Evolutionary conservation across 53 echinoderm and acorn worm genomes (phyloP), one percentile per base, ranked within the genome.

Genomic region (Paracentrotus lividus): DNA sequence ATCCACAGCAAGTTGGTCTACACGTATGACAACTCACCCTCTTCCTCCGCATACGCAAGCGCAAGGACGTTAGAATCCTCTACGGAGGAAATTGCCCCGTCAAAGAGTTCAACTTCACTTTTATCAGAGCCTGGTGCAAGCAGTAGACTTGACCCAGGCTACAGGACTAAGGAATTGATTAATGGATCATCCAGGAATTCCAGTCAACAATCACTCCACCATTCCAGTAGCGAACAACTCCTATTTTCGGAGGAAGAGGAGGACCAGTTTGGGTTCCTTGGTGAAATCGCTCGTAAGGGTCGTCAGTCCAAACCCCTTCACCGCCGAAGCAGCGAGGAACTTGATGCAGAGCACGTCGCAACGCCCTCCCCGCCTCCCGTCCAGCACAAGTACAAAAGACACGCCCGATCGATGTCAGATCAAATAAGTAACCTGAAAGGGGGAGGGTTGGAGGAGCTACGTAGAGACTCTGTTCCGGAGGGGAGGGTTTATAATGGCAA

Each of bases 11-110:
- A 57, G 26, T 13, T 92, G 21, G 59, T 92, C 3, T 92, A 78
- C 81, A 92, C 92, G 1, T 92, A 92, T 33, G 92, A 92, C 92
- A 92, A 92, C 45, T 92, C 92, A 38, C 92, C 92, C 4, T 92
- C 92, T 18, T 78, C 92, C 29, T 78, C 77, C 12, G 43, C 43
- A 0, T 29, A 40, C 12, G 55, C 42, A 54, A 77, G 58, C 12
- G 55, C 42, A 54, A 77, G 58, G n/a, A 92, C 58, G 18, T 24
- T 90, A 15, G 90, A 90, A 4, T 68, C 90, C 14, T 90, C 90
- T 3, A 69, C 56, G 27, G 90, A 90, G 15, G 90, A 90, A 44
- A n/a, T 42, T 4, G 8, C 49, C 4, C 24, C 21, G 34, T 56
- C 60, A 6, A 64, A 55, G 24, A 43, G 60, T 40, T 8, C 64